These are phyloP conservation scores for Yponomeuta sedellus DNA, from an alignment of 2,888 invertebrate species.

Conservation along the genomic window DNA sequence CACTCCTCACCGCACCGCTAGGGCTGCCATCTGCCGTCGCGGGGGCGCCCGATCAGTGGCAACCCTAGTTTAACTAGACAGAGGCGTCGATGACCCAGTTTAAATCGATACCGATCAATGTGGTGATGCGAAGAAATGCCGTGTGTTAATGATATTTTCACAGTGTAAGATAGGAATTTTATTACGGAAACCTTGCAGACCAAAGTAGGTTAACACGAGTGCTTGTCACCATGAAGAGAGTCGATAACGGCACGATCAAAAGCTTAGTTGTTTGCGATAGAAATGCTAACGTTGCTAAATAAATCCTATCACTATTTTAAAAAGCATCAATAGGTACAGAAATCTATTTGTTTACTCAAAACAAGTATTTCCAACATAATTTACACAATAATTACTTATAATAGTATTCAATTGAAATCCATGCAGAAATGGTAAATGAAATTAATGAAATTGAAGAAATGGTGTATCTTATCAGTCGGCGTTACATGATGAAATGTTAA, in stretches of 20 bases:
- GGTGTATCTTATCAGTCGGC: conserved; percentile 65
- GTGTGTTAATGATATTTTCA: background rate
- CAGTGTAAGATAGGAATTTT: background rate
- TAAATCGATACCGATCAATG: background rate
- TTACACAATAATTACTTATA: conserved; percentile 32
- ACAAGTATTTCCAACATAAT: conserved; percentile 13
- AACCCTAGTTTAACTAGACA: background rate
- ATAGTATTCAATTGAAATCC: conserved; percentile 60
- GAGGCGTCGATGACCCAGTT: background rate
- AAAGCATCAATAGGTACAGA: conserved; percentile 13
- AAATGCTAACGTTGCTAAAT: conserved; percentile 10
- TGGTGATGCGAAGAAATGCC: background rate
- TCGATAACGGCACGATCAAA: conserved; percentile 49
- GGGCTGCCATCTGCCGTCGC: conserved; percentile 5
- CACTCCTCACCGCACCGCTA: conserved; percentile 12
- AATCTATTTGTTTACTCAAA: conserved; percentile 12
- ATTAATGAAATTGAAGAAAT: conserved; percentile 72
- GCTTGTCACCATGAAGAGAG: conserved; percentile 8
- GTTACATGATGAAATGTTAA: conserved; percentile 56
- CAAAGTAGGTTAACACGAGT: background rate
- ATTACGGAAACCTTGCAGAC: too few relatives aligned
- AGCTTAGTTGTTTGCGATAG: conserved; percentile 30
- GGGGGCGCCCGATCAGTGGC: background rate
- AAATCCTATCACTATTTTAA: conserved; percentile 59
- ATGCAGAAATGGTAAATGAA: conserved; percentile 62